Conservation (phyloP, 2,113 vertebrate genomes). For the Eira barbara region DNA sequence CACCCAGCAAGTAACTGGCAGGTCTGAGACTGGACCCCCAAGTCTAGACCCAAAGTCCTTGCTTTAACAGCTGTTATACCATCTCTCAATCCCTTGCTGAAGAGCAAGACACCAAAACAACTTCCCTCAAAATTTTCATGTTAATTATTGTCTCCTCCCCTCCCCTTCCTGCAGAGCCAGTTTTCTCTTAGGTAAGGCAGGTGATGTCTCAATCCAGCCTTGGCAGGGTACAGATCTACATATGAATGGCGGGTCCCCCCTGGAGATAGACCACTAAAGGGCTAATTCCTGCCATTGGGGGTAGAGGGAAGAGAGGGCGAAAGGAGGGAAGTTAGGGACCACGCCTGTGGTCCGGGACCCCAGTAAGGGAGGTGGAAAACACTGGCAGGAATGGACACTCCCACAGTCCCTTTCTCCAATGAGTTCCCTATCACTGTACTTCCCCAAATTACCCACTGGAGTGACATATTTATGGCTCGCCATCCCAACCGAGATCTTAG, state of each 20-base stretch:
- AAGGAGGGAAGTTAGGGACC: background rate
- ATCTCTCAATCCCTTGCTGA: background rate
- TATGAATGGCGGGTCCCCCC: background rate
- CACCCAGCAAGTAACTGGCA: background rate
- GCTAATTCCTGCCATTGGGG: background rate
- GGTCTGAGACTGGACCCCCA: background rate
- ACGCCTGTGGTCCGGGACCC: background rate
- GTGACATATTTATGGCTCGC: too few relatives aligned
- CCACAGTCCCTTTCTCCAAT: background rate
- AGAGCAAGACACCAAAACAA: background rate
- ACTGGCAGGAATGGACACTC: background rate
- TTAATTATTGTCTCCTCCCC: background rate
- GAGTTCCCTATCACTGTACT: background rate
- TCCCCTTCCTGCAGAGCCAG: background rate
- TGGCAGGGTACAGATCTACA: background rate
- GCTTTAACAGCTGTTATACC: background rate
- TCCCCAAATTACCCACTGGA: background rate
- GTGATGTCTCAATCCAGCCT: background rate
- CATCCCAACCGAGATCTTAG: background rate
- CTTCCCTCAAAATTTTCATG: background rate
- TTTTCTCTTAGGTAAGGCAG: background rate
- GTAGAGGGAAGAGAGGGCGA: accelerated
- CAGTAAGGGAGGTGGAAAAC: background rate
- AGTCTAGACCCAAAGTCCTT: background rate
- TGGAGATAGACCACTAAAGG: background rate